These are phyloP conservation scores for Tetranychus cinnabarinus DNA, from an alignment of 1,140 invertebrate species.

Conservation along the genomic window DNA sequence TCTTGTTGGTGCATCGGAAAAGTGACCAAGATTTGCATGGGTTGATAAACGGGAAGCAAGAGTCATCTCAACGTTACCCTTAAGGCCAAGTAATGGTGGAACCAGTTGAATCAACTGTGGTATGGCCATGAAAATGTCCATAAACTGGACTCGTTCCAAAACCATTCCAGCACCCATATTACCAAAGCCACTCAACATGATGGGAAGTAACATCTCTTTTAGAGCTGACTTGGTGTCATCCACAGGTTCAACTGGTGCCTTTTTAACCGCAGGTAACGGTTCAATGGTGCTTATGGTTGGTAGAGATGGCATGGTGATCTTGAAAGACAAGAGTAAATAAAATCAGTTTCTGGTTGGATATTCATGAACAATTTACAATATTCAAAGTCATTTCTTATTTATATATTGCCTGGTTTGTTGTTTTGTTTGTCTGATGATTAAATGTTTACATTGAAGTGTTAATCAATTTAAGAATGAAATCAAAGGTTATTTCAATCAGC, in stretches of 20 bases:
- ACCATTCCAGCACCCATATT: conserved; percentile 29
- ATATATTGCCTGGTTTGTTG: too few relatives aligned
- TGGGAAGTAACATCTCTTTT: conserved; percentile 25
- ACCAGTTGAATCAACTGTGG: conserved; percentile 79
- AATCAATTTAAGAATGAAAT: too few relatives aligned
- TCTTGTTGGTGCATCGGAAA: conserved; percentile 38
- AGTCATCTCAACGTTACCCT: conserved; percentile 95
- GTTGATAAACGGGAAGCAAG: conserved; percentile 64
- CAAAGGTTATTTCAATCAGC: too few relatives aligned
- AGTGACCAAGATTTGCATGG: conserved; percentile 49
- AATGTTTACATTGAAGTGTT: too few relatives aligned
- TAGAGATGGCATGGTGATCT: too few relatives aligned
- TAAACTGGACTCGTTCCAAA: conserved; percentile 32
- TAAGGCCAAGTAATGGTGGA: conserved; percentile 71
- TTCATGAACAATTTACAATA: too few relatives aligned
- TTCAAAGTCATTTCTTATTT: too few relatives aligned
- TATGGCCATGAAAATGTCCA: conserved; percentile 58
- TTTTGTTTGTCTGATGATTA: too few relatives aligned
- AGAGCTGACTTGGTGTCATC: conserved; percentile 3
- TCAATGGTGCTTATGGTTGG: too few relatives aligned
- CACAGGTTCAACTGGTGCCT: background rate
- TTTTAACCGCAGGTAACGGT: too few relatives aligned
- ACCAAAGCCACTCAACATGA: conserved; percentile 27
- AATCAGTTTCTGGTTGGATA: too few relatives aligned
- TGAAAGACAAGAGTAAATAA: too few relatives aligned